Evolutionary conservation across 1,140 invertebrate species (phyloP).

Genomic region (Littorina saxatilis): DNA sequence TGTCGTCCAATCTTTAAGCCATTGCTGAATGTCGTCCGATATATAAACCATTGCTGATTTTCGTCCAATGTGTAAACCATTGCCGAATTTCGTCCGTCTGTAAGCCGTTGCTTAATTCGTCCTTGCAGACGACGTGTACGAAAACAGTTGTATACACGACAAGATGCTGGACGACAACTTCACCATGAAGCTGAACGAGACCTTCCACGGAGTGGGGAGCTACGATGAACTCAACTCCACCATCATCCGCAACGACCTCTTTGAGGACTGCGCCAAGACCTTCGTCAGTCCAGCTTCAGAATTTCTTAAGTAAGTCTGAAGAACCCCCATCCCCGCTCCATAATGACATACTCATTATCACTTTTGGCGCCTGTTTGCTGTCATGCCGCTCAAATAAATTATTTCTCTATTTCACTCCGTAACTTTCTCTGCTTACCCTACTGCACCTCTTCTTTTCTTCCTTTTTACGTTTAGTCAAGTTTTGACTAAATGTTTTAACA

Average conservation of each 20-base stretch:
- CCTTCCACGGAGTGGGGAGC: no score
- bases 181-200: not conserved
- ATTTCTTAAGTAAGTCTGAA: not conserved
- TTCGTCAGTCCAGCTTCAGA: conserved; percentile 18
- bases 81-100: no score
- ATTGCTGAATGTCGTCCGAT: not conserved
- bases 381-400: not conserved
- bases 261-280: not conserved
- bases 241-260: not conserved
- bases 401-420: no score
- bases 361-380: not conserved
- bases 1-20: not conserved
- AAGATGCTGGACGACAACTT: conserved; percentile 4
- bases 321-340: no score
- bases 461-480: no score
- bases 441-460: no score
- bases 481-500: no score
- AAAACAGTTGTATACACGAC: not conserved
- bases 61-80: conserved; percentile 1
- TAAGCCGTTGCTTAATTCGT: not conserved
- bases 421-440: no score
- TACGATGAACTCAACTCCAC: not conserved
- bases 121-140: not conserved
- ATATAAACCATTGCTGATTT: not conserved
- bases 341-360: not conserved